These are phyloP conservation scores for Heteromormyrus szaboi DNA, from an alignment of 2,797 vertebrate genomes.

Conservation along the genomic window DNA sequence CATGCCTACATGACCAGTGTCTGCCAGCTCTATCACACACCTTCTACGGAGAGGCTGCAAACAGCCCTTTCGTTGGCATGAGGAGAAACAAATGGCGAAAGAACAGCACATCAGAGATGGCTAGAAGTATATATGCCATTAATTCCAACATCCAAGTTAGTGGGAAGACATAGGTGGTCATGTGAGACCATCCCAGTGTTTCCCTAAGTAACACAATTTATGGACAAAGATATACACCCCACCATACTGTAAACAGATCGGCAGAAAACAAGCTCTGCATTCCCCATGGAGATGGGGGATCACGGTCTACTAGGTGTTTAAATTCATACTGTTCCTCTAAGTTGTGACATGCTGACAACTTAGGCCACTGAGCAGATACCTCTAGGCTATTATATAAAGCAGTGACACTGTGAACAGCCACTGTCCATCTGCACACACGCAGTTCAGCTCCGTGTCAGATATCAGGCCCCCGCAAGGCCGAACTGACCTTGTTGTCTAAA, in stretches of 20 bases:
- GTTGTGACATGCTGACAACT: background rate
- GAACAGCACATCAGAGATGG: background rate
- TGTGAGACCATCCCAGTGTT: background rate
- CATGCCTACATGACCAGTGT: background rate
- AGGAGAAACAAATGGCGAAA: background rate
- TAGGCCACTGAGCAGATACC: background rate
- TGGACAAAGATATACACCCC: background rate
- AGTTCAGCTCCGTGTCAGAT: background rate
- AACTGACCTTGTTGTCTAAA: conserved; percentile 51
- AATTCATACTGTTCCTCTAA: background rate
- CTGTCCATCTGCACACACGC: conserved; percentile 37
- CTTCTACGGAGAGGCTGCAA: background rate
- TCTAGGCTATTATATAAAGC: conserved; percentile 1
- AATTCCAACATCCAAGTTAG: background rate
- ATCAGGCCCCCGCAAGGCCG: conserved; percentile 42
- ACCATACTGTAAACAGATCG: background rate
- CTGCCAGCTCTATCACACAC: background rate
- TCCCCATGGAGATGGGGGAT: background rate
- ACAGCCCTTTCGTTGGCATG: background rate
- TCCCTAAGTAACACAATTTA: background rate
- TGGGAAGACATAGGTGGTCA: background rate
- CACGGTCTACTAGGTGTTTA: background rate
- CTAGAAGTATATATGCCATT: background rate
- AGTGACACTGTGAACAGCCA: conserved; percentile 46
- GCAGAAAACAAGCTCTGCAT: background rate